Base-by-base conservation (phyloP, 2,113 vertebrate genomes). In the Noturus placidus region DNA sequence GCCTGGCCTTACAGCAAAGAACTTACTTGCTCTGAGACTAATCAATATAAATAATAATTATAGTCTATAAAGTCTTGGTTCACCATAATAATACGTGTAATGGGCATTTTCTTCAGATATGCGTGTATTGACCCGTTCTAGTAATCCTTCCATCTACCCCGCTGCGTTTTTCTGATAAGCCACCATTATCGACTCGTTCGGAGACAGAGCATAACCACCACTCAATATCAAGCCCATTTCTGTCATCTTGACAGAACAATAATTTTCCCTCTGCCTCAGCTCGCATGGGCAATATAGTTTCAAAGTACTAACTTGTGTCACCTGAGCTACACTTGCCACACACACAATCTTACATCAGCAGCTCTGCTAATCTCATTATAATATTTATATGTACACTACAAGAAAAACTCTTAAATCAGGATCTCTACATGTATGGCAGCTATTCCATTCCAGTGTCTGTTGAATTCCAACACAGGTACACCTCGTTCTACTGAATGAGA, bases 11-110 rank as follows among this genome's bases (percentile, higher is more conserved):
- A 25, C 69, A 56, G 52, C 77, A 76, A 84, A 85, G 69, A 69
- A 14, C 70, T 22, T 46, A 11, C 59, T 82, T 82, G 83, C 83
- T 87, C 87, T 33, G 83, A 69, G 89, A 87, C 87, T 57, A 87
- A 93, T 94, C 94, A 91, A 94, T 94, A 92, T 89, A 83, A 91
- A 93, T 91, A 91, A 93, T 92, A 90, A 93, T 93, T 93, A 93
- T 90, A 85, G 89, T 88, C 90, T 90, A 91, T 92, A 91, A 93
- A 91, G 91, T 88, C 91, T 91, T 86, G 63, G 84, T 88, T 92
- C 91, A 90, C 92, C 91, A 92, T 69, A 84, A 90, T 84, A 89
- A 90, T 79, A 89, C 89, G 88, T 93, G 93, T 93, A 94, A 95
- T 91, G 88, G 86, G 89, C 93, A 93, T 93, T 94, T 90, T 91